phyloP scores from a whole-genome alignment of 2,888 invertebrate genomes.

The Chironomus riparius region DNA sequence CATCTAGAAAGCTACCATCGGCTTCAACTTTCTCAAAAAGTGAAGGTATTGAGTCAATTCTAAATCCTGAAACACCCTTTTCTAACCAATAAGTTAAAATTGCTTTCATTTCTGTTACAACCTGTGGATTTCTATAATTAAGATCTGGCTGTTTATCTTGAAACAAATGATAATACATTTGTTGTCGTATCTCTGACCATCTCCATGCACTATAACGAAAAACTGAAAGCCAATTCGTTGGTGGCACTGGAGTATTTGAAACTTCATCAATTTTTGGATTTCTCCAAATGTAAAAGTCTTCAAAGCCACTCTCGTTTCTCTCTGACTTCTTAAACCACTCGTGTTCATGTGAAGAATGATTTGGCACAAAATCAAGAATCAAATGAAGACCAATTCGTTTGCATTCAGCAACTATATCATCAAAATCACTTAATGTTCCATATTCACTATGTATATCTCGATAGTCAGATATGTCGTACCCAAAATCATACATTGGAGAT shows the following conservation, averaged over 20 bases:
- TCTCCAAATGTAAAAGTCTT: conserved; percentile 68
- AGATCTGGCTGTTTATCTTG: conserved; percentile 56
- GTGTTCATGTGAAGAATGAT: conserved; percentile 57
- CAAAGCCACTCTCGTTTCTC: conserved; percentile 51
- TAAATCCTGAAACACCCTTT: conserved; percentile 52
- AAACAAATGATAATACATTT: conserved; percentile 55
- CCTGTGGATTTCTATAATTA: conserved; percentile 54
- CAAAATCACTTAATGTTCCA: conserved; percentile 65
- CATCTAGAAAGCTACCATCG: conserved; percentile 45
- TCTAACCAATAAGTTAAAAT: conserved; percentile 59
- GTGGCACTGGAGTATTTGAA: conserved; percentile 35
- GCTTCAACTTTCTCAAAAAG: conserved; percentile 41
- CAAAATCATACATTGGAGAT: conserved; percentile 79
- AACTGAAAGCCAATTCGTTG: conserved; percentile 43
- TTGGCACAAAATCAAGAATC: not conserved
- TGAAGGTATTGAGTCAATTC: conserved; percentile 44
- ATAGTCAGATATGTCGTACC: conserved; percentile 79
- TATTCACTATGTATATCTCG: conserved; percentile 60
- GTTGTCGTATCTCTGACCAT: conserved; percentile 45
- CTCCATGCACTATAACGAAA: conserved; percentile 55
- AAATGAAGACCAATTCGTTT: conserved; percentile 32
- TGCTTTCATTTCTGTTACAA: conserved; percentile 48
- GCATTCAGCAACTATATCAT: conserved; percentile 42
- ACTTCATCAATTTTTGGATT: conserved; percentile 36
- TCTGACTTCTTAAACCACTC: conserved; percentile 54